Percentiles rank a stretch among this genome's conserved stretches.
Evolutionary conservation across 1,140 invertebrate genomes (phyloP).

Genomic region (Eurosta solidaginis): DNA sequence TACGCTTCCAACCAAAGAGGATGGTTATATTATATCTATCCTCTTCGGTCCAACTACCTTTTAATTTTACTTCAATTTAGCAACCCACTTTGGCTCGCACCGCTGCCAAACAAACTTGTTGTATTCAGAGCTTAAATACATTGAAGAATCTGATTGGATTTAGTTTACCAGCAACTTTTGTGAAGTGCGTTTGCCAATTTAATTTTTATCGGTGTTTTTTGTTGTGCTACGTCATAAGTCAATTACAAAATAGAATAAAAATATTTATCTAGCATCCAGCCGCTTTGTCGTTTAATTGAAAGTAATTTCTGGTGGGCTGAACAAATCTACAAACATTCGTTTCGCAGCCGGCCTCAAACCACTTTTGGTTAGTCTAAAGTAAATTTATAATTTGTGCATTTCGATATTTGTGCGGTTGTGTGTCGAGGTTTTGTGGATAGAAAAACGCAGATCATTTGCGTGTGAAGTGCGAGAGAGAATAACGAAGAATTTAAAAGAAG

Average conservation of each 20-base stretch:
- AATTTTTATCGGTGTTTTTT: neutral
- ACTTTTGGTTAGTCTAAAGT: neutral
- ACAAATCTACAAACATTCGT: neutral
- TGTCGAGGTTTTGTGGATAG: neutral
- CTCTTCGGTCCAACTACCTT: neutral
- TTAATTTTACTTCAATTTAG: neutral
- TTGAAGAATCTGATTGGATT: neutral
- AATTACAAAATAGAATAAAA: neutral
- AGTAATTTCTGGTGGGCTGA: slow-evolving; percentile 12
- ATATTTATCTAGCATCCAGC: neutral
- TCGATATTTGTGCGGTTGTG: neutral
- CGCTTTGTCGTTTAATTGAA: slow-evolving; percentile 30
- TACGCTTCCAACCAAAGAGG: neutral
- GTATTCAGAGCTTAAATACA: neutral
- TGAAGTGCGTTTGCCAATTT: neutral
- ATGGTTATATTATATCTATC: no score
- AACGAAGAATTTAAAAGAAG: neutral
- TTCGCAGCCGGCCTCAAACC: neutral
- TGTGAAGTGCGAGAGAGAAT: neutral
- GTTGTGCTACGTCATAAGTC: neutral
- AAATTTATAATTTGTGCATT: slow-evolving; percentile 1
- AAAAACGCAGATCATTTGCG: neutral
- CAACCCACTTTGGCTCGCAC: neutral
- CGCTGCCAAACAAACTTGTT: neutral
- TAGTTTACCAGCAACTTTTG: neutral